A percentile compares a stretch with the other conserved stretches of the same genome.
Evolutionary conservation across 2,888 invertebrate species (phyloP).

Genomic region (Drosophila phalerata): DNA sequence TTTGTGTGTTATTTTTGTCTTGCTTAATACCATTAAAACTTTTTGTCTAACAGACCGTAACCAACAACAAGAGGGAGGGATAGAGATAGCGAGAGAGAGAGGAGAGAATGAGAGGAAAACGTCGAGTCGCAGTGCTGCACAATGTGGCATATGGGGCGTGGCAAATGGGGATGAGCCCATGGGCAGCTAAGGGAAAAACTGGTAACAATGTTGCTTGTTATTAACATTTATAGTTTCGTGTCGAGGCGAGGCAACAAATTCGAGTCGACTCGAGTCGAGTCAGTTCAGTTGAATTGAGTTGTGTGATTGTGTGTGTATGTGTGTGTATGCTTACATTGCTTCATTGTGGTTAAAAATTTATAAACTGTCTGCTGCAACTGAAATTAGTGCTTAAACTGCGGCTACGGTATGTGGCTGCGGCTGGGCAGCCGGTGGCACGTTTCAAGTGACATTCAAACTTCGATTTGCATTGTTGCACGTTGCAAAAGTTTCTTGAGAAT

Average conservation of each 20-base stretch:
- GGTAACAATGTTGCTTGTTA: conserved; percentile 65
- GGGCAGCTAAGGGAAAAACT: conserved; percentile 38
- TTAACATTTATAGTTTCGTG: conserved; percentile 80
- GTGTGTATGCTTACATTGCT: conserved; percentile 23
- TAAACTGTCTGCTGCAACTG: conserved; percentile 45
- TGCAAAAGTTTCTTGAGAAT: conserved; percentile 30
- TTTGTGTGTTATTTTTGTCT: conserved; percentile 63
- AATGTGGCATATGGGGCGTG: conserved; percentile 16
- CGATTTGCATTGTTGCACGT: conserved; percentile 43
- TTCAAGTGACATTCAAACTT: conserved; percentile 74
- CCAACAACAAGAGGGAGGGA: conserved; percentile 29
- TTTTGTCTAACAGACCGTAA: conserved; percentile 74
- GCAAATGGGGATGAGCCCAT: conserved; percentile 38
- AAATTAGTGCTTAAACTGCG: conserved; percentile 27
- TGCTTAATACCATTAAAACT: conserved; percentile 74
- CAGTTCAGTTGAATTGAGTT: conserved; percentile 10
- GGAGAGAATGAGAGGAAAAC: background rate
- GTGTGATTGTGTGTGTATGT: conserved; percentile 32
- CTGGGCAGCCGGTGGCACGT: background rate
- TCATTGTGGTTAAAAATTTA: conserved; percentile 50
- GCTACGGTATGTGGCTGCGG: background rate
- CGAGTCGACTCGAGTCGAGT: conserved; percentile 46
- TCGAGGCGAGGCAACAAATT: conserved; percentile 36
- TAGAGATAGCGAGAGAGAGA: conserved; percentile 5
- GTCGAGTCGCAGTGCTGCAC: conserved; percentile 36